A percentile compares a stretch with the other conserved stretches of the same genome.
Conservation (phyloP, 1,140 invertebrate species). For the Oedothorax gibbosus region DNA sequence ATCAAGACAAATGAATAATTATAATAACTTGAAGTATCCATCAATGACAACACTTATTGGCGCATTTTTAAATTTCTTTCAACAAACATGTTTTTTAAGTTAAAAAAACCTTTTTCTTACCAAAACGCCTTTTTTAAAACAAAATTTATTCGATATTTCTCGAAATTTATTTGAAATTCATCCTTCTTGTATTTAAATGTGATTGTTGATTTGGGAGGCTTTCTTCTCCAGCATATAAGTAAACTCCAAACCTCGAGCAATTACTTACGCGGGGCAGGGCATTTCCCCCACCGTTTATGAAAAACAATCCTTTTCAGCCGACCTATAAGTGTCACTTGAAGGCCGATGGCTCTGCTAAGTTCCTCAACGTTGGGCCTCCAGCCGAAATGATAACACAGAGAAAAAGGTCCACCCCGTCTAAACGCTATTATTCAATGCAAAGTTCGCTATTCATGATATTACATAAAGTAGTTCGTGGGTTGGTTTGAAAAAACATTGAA, state of each 20-base stretch:
- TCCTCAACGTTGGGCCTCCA: neutral
- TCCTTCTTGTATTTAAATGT: no score
- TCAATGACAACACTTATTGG: no score
- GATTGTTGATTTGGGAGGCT: no score
- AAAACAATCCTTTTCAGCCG: neutral
- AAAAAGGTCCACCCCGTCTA: neutral
- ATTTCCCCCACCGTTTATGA: neutral
- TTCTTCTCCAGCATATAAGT: no score
- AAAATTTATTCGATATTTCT: no score
- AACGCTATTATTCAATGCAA: conserved; percentile 39
- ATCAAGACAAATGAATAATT: no score
- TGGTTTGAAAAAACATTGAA: neutral
- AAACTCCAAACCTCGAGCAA: neutral
- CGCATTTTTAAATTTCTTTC: no score
- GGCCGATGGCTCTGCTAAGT: neutral
- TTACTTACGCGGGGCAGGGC: neutral
- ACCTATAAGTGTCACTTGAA: neutral
- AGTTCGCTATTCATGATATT: conserved; percentile 46
- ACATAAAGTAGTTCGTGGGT: conserved; percentile 36
- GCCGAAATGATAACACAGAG: neutral
- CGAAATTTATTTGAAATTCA: no score
- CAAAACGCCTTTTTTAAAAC: no score
- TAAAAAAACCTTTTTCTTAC: no score
- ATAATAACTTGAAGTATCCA: no score
- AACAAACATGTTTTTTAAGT: no score